Conservation (phyloP, 1,140 invertebrate species). For the Drosophila mauritiana region DNA sequence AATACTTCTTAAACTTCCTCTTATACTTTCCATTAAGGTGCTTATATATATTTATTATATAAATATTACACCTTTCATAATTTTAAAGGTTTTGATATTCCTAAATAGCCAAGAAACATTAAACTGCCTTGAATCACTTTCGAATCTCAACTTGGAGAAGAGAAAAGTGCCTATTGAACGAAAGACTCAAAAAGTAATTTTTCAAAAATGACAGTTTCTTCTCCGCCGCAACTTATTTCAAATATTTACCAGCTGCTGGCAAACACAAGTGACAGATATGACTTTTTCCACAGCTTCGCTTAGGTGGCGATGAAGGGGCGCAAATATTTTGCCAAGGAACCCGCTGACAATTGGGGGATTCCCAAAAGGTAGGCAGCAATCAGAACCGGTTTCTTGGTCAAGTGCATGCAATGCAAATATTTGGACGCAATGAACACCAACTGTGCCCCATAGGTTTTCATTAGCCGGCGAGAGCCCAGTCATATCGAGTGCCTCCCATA, state of each 20-base stretch:
- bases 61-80: too few species aligned
- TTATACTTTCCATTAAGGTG: too few species aligned
- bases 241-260: slow-evolving; percentile 30
- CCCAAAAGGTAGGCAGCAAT: slow-evolving; percentile 4
- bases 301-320: background rate
- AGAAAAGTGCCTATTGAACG: background rate
- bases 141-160: background rate
- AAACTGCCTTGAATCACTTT: background rate
- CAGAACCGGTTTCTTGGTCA: slow-evolving; percentile 33
- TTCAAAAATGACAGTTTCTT: slow-evolving; percentile 10
- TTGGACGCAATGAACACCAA: slow-evolving; percentile 17
- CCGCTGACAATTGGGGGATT: background rate
- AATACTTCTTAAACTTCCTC: too few species aligned
- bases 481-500: slow-evolving; percentile 18
- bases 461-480: slow-evolving; percentile 24
- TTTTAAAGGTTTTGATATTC: too few species aligned
- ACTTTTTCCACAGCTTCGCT: slow-evolving; percentile 5
- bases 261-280: slow-evolving; percentile 2
- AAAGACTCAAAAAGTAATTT: background rate
- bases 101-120: background rate
- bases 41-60: too few species aligned
- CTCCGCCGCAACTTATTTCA: background rate
- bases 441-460: slow-evolving; percentile 28
- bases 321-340: slow-evolving; percentile 33
- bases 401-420: slow-evolving; percentile 46